Conservation (phyloP, 2,888 invertebrate species). For the Conus canariensis region DNA sequence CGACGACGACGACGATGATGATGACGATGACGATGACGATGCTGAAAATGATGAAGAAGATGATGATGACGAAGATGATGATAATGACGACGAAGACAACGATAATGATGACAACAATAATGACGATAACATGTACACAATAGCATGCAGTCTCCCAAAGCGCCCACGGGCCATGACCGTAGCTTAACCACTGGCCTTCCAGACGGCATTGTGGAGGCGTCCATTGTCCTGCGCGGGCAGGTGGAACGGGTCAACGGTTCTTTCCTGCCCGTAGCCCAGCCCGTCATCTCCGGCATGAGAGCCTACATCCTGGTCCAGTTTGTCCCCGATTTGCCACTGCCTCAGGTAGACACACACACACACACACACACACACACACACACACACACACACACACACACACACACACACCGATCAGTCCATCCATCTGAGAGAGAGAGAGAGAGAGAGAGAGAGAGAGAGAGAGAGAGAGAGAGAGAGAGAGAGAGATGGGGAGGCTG, state of each 20-base stretch:
- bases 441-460: background rate
- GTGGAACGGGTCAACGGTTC: slow-evolving; percentile 61
- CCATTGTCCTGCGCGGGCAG: slow-evolving; percentile 52
- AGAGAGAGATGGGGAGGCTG: slow-evolving; percentile 23
- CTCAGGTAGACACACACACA: background rate
- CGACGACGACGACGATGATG: no score
- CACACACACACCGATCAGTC: background rate
- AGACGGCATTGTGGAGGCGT: slow-evolving; percentile 61
- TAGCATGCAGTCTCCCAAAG: no score
- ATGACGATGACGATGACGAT: no score
- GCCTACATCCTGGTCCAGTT: slow-evolving; percentile 64
- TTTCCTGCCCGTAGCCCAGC: slow-evolving; percentile 62
- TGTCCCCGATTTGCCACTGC: slow-evolving; percentile 49
- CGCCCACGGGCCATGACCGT: no score
- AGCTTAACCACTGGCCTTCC: background rate
- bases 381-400: slow-evolving; percentile 1
- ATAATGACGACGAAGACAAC: background rate
- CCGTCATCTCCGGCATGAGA: slow-evolving; percentile 60
- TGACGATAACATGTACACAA: background rate
- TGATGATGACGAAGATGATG: background rate
- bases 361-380: background rate
- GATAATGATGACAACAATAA: no score
- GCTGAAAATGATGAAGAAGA: no score
- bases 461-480: slow-evolving; percentile 33
- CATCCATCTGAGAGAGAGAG: background rate